phyloP scores from a whole-genome alignment of 2,113 vertebrate species.

The Corydoras maculifer region DNA sequence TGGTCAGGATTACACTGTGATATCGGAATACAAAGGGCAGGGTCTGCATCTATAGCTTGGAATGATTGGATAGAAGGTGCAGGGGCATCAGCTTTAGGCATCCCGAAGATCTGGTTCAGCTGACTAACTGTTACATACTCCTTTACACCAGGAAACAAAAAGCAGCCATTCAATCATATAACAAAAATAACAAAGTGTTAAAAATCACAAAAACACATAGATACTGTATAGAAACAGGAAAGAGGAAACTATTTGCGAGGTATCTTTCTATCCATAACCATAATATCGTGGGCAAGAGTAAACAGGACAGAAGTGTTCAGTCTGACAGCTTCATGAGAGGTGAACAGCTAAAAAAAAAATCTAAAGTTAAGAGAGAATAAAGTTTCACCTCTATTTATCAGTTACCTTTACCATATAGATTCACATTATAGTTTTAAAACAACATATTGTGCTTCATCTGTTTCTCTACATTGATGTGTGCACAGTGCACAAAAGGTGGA shows the following conservation, averaged over 20 bases:
- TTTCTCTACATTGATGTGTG: too few relatives aligned
- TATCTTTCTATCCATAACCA: slow-evolving; percentile 12
- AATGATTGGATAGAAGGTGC: slow-evolving; percentile 58
- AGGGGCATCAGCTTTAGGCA: slow-evolving; percentile 53
- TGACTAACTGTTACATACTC: slow-evolving; percentile 87
- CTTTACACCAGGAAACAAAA: slow-evolving; percentile 43
- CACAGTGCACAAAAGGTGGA: too few relatives aligned
- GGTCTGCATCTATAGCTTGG: slow-evolving; percentile 62
- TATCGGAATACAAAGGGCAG: slow-evolving; percentile 55
- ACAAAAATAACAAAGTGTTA: background rate
- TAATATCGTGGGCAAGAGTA: too few relatives aligned
- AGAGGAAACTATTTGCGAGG: background rate
- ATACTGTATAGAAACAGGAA: slow-evolving; percentile 24
- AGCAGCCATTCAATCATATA: background rate
- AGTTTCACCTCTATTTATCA: too few relatives aligned
- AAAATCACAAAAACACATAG: slow-evolving; percentile 6
- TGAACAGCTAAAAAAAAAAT: too few relatives aligned
- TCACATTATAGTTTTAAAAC: too few relatives aligned
- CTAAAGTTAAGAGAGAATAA: too few relatives aligned
- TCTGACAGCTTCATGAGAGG: too few relatives aligned
- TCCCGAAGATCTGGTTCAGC: slow-evolving; percentile 75
- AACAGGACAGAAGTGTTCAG: too few relatives aligned
- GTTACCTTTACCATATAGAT: too few relatives aligned
- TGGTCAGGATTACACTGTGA: slow-evolving; percentile 63
- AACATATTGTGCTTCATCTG: too few relatives aligned